Evolutionary conservation across 2,113 vertebrate species (phyloP).

Genomic region (Chlamydotis undulata): DNA sequence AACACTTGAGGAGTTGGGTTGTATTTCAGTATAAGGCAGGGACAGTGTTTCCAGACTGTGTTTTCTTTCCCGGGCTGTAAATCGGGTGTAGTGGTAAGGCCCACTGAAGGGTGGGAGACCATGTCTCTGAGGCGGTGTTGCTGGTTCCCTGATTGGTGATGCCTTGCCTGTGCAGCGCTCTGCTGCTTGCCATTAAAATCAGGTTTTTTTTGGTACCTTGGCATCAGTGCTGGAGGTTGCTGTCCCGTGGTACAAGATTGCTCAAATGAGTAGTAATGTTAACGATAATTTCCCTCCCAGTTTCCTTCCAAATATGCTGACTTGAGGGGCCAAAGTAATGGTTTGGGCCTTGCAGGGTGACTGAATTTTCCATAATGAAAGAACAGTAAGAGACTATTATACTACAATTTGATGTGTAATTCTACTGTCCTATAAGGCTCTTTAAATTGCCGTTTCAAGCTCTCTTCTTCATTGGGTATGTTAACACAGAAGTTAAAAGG

Average conservation of each 20-base stretch:
- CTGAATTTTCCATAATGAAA: neutral
- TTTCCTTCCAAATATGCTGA: neutral
- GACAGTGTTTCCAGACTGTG: neutral
- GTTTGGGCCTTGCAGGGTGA: neutral
- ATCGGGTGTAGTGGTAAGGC: neutral
- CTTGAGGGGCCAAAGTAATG: neutral
- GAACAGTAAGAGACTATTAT: neutral
- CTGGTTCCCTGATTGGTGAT: neutral
- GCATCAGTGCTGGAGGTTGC: neutral
- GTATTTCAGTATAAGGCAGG: neutral
- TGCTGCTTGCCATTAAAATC: neutral
- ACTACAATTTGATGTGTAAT: neutral
- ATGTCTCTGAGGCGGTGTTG: accelerated
- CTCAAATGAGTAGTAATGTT: neutral
- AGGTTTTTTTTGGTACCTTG: neutral
- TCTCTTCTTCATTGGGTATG: accelerated
- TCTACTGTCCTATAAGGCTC: neutral
- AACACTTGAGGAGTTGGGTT: neutral
- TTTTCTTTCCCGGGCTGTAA: neutral
- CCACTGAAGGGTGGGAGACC: neutral
- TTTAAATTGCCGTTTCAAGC: neutral
- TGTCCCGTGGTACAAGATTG: neutral
- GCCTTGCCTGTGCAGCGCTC: neutral
- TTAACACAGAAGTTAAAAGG: neutral
- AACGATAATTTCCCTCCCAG: neutral